These are phyloP conservation scores for Carcharodon carcharias DNA, from an alignment of 2,797 vertebrate species.

Conservation along the genomic window DNA sequence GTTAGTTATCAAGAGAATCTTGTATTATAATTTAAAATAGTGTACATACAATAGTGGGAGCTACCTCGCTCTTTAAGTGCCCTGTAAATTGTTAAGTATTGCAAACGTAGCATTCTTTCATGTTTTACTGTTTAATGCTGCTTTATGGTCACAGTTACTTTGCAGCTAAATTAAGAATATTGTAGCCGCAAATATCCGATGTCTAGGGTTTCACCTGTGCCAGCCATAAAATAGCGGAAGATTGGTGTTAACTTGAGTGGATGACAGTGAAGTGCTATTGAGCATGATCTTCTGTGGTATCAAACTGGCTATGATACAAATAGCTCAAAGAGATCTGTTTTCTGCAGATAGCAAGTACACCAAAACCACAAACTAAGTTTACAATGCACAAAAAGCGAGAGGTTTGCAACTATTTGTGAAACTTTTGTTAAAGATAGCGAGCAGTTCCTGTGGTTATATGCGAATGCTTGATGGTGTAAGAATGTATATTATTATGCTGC, in stretches of 20 bases:
- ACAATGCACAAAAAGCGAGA: slow-evolving; percentile 41
- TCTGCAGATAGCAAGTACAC: slow-evolving; percentile 41
- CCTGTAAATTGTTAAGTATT: not conserved
- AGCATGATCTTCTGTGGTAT: slow-evolving; percentile 36
- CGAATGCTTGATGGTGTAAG: slow-evolving; percentile 36
- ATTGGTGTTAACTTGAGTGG: not conserved
- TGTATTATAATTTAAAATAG: not conserved
- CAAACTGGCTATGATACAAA: slow-evolving; percentile 37
- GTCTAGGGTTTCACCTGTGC: slow-evolving; percentile 15
- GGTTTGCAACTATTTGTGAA: slow-evolving; percentile 41
- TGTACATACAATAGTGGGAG: not conserved
- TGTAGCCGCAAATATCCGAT: not conserved
- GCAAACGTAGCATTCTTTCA: not conserved
- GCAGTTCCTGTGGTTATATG: slow-evolving; percentile 39
- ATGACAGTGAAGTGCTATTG: not conserved
- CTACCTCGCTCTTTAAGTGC: not conserved
- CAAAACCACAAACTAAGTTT: slow-evolving; percentile 40
- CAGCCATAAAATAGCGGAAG: not conserved
- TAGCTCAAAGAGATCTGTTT: slow-evolving; percentile 39
- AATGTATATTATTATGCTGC: slow-evolving; percentile 35
- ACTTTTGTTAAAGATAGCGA: slow-evolving; percentile 37
- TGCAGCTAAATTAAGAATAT: not conserved
- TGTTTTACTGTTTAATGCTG: not conserved
- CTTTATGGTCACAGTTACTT: not conserved
- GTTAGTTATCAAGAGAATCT: not conserved